These are phyloP conservation scores for Chironomus tentans DNA, from an alignment of 2,888 invertebrate genomes.

Conservation along the genomic window DNA sequence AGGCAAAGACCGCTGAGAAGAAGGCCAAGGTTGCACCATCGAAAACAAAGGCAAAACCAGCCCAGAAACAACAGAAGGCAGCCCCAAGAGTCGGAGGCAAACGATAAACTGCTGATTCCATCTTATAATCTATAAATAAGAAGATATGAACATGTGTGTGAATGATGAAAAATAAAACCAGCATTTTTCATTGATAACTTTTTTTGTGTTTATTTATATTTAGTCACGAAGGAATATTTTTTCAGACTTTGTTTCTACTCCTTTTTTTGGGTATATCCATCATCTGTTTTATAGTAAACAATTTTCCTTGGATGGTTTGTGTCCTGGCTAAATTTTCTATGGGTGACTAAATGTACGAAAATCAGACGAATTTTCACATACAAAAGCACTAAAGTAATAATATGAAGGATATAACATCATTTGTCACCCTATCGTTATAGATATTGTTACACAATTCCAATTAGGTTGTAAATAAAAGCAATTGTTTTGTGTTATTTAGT, in stretches of 20 bases:
- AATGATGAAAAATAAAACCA: background rate
- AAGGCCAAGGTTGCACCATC: constrained; percentile 62
- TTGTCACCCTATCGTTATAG: background rate
- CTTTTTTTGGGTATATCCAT: background rate
- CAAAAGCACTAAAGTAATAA: background rate
- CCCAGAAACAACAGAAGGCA: constrained; percentile 75
- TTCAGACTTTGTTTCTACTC: background rate
- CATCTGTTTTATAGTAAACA: background rate
- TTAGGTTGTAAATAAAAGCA: constrained; percentile 9
- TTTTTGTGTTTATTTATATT: background rate
- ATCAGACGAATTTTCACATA: background rate
- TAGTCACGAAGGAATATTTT: background rate
- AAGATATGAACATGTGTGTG: background rate
- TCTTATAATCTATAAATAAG: background rate
- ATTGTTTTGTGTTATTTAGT: background rate
- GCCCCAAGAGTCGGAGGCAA: constrained; percentile 96
- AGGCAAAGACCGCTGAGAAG: constrained; percentile 79
- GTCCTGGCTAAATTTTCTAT: background rate
- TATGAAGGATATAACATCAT: background rate
- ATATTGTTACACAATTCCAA: constrained; percentile 12
- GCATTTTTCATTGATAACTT: background rate
- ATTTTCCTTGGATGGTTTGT: background rate
- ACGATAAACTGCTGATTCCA: constrained; percentile 58
- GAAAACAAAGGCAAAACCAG: constrained; percentile 60
- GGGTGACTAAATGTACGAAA: background rate